phyloP scores from a whole-genome alignment of 1,140 invertebrate genomes.

The Euwallacea similis region DNA sequence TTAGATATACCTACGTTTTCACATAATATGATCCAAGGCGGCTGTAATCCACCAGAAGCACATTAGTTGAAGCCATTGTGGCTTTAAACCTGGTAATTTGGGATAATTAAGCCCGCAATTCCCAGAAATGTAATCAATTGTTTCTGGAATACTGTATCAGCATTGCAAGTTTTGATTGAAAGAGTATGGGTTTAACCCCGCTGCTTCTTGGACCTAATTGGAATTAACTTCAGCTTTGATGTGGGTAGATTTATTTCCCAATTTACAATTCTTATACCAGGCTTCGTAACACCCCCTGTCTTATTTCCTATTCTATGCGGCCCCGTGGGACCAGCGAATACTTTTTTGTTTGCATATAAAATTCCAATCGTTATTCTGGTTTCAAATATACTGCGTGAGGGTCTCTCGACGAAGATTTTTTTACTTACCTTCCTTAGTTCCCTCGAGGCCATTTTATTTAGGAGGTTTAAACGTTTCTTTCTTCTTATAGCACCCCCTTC shows the following conservation, averaged over 20 bases:
- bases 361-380: conserved; percentile 19
- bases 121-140: too few species aligned
- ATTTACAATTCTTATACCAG: conserved; percentile 5
- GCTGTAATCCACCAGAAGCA: too few species aligned
- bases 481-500: conserved; percentile 1
- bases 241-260: neutral
- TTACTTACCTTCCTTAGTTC: conserved; percentile 1
- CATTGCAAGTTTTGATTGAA: too few species aligned
- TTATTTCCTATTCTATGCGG: conserved; percentile 2
- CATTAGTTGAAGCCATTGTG: too few species aligned
- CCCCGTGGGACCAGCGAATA: conserved; percentile 1
- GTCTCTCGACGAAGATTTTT: conserved; percentile 7
- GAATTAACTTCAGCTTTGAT: too few species aligned
- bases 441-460: conserved; percentile 6
- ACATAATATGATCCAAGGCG: too few species aligned
- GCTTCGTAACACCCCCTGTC: conserved; percentile 2
- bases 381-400: conserved; percentile 16
- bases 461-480: conserved; percentile 10
- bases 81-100: too few species aligned
- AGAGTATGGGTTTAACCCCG: too few species aligned
- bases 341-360: conserved; percentile 16
- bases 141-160: too few species aligned
- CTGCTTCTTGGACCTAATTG: too few species aligned
- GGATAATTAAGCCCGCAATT: too few species aligned
- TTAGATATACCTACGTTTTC: neutral